Base-by-base conservation (phyloP, 2,888 invertebrate genomes). In the Arrhopalites spinosus region DNA sequence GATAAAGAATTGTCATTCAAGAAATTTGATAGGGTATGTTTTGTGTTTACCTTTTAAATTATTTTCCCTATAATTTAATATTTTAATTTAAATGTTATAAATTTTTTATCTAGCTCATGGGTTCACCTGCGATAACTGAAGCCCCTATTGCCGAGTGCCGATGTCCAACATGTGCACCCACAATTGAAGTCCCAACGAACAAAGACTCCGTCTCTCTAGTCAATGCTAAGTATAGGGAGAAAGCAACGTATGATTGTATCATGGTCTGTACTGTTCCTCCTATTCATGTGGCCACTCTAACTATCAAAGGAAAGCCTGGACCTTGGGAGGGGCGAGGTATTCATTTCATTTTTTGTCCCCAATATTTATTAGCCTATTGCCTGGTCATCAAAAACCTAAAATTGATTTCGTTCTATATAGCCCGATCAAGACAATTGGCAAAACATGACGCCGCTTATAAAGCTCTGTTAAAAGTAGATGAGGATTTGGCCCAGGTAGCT, bases 391-490 rank as follows among this genome's bases (percentile, higher is more conserved):
- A n/a, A n/a, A n/a, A n/a, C n/a, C n/a, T n/a, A n/a, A n/a, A n/a
- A n/a, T n/a, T n/a, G n/a, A n/a, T n/a, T n/a, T n/a, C n/a, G n/a
- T n/a, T n/a, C n/a, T n/a, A n/a, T n/a, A n/a, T n/a, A n/a, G n/a
- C n/a, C n/a, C n/a, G n/a, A n/a, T n/a, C 29, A 17, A 36, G 30
- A n/a, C 11, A 29, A n/a, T 17, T 5, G 3, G 64, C 64, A 30
- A 64, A 64, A 30, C 68, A 68, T 25, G 68, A 68, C 20, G 68
- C 68, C 1, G 11, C 68, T 1, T 68, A 8, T 17, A 45, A 25
- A 7, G 68, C 68, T 23, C 17, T 68, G 20, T 8, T 3, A 25
- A 47, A 68, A 45, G 5, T 68, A 0, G 13, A 68, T 25, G 25
- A 45, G 11, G 15, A 36, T 36, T 11, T 36, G 36, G 36, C 36